Conservation (phyloP, 2,888 invertebrate genomes). For the Tetheella fluctuosa region DNA sequence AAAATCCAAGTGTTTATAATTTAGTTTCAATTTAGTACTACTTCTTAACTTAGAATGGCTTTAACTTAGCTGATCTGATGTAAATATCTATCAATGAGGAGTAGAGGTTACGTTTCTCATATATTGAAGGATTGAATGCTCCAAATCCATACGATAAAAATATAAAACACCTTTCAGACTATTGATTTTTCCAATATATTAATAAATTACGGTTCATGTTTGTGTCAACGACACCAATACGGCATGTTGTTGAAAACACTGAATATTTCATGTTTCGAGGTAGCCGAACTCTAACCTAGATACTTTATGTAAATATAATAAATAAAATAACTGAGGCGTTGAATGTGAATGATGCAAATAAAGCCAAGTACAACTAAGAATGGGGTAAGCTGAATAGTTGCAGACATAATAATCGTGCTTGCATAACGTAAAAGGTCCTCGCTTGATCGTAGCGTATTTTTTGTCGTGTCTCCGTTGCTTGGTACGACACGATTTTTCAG, state of each 20-base stretch:
- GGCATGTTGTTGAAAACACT: slow-evolving; percentile 2
- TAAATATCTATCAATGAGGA: too few relatives aligned
- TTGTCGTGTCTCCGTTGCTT: slow-evolving; percentile 36
- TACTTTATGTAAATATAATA: slow-evolving; percentile 15
- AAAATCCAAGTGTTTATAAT: too few relatives aligned
- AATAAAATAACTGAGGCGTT: neutral
- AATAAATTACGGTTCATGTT: neutral
- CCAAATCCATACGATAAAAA: too few relatives aligned
- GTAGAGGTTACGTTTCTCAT: too few relatives aligned
- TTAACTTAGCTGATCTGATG: too few relatives aligned
- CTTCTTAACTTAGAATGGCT: too few relatives aligned
- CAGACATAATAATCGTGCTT: slow-evolving; percentile 49
- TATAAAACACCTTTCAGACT: too few relatives aligned
- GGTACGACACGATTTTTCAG: slow-evolving; percentile 30
- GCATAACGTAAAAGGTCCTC: slow-evolving; percentile 52
- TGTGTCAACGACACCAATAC: neutral
- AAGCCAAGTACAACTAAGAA: slow-evolving; percentile 14
- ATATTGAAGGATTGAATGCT: too few relatives aligned
- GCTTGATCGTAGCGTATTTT: slow-evolving; percentile 39
- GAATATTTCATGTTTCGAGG: slow-evolving; percentile 19
- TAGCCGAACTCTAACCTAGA: slow-evolving; percentile 29
- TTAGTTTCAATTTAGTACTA: too few relatives aligned
- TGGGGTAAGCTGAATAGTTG: slow-evolving; percentile 30
- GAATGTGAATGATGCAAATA: slow-evolving; percentile 20
- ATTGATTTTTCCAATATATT: too few relatives aligned